Base-by-base conservation (phyloP, 2,797 vertebrate genomes). In the Erithacus rubecula region DNA sequence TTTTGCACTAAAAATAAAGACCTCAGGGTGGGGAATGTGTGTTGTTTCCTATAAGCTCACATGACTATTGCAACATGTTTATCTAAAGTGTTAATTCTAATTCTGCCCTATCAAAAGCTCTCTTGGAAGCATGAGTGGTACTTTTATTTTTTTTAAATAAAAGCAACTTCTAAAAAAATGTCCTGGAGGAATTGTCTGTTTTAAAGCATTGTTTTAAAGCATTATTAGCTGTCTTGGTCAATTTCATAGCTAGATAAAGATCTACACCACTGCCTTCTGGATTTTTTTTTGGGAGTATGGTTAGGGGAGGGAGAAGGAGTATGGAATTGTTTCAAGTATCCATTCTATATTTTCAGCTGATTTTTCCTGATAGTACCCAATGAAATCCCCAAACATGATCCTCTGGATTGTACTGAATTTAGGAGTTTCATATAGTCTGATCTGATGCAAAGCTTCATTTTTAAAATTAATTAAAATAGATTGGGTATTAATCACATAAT, bases 1-100 rank as follows among this genome's bases (percentile, higher is more conserved):
- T 95, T 94, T 79, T 95, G 87, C 65, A 81, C 76, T 55, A 94
- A 70, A 64, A 90, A 62, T 76, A 70, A 80, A 78, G 58, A 80
- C 79, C 53, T 88, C 1, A 1, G 72, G n/a, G 32, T 93, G 65
- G 55, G n/a, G 65, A 89, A 72, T 34, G 36, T 70, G 34, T 75
- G 19, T 24, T 90, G 52, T 78, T 85, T 83, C 53, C 47, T 77
- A 32, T 51, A 89, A 75, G 44, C 64, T 79, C 32, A 47, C 15
- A 7, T 71, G 74, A 68, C 79, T 91, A 9, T 89, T 93, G 46
- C 16, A 77, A n/a, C 17, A 26, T 60, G 39, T 78, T 90, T 87
- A 79, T 90, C 59, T 72, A 89, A 80, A 11, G 1, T 65, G 30
- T 77, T 94, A 75, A 75, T 78, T 94, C 75, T 72, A 58, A 88